phyloP scores from a whole-genome alignment of 2,113 vertebrate species.

The Nesoenas mayeri region DNA sequence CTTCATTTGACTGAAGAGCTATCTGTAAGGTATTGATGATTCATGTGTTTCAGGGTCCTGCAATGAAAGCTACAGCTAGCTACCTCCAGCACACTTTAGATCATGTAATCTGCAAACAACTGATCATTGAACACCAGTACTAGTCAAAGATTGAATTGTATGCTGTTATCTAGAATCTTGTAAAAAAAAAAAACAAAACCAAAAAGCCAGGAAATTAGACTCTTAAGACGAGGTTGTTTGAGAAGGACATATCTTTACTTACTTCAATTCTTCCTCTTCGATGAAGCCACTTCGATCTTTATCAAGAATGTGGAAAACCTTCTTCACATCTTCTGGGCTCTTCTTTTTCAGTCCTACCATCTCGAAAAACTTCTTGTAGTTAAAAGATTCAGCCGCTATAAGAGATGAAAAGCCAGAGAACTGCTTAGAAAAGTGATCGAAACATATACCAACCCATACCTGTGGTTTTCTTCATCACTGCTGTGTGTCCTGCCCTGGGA shows the following conservation, averaged over 20 bases:
- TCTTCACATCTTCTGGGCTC: conserved; percentile 83
- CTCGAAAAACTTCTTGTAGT: conserved; percentile 94
- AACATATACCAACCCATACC: not conserved
- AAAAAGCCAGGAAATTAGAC: not conserved
- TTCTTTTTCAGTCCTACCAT: conserved; percentile 91
- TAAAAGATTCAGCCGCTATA: conserved; percentile 83
- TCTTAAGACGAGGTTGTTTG: not conserved
- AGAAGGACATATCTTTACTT: conserved; percentile 53
- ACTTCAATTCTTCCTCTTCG: conserved; percentile 94
- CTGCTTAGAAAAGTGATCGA: not conserved
- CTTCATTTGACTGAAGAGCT: not conserved
- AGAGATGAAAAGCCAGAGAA: not conserved
- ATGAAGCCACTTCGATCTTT: conserved; percentile 93
- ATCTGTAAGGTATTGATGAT: not conserved
- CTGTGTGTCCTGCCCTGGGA: not conserved
- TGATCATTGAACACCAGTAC: not conserved
- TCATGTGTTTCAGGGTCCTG: not conserved
- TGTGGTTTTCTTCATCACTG: not conserved
- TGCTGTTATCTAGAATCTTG: not conserved
- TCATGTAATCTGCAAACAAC: not conserved
- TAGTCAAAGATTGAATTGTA: not conserved
- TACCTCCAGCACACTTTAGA: not conserved
- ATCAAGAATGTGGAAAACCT: conserved; percentile 91
- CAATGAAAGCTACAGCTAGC: not conserved
- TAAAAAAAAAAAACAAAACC: not conserved